Base-by-base conservation (phyloP, 2,888 invertebrate species). In the Pyrrhia umbra region DNA sequence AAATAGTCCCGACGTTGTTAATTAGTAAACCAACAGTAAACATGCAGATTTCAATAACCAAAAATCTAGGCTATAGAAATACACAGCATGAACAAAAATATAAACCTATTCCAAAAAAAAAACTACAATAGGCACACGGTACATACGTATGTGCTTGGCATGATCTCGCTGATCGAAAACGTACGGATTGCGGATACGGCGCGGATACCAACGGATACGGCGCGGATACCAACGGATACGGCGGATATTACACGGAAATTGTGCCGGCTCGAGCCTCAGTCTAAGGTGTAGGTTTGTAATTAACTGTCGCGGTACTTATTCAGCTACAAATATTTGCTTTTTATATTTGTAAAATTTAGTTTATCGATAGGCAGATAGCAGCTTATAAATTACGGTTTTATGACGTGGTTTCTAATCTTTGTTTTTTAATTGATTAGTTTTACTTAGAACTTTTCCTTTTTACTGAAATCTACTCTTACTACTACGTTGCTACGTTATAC, bases 181-280 rank as follows among this genome's bases (percentile, higher is more conserved):
- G 71, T 71, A 74, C 68, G 70, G 57, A 62, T 69, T 58, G 62
- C 63, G 71, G 67, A 66, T 73, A 63, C 63, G 27, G 37, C 60
- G 62, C 65, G 66, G 75, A 78, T 79, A 67, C 79, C 61, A 40
- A 23, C 61, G 77, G 67, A 79, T 68, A 49, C 56, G 56, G 60
- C 81, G 82, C 65, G 66, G 75, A 78, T 79, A 67, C 79, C 61
- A 40, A 23, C 61, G 77, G 67, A 79, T 68, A 49, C 56, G 56
- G 60, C 81, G 82, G 82, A 82, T 83, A 83, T 82, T 81, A 75
- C 68, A 64, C 66, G 82, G 83, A 82, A 83, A 83, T 82, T 75
- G 75, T 75, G 61, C 77, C 65, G 37, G 64, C 72, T 71, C 54
- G 52, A 71, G 66, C 39, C 16, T 37, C 66, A 71, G 72, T 47